Base-by-base conservation (phyloP, 2,888 invertebrate species). In the Drosophila infuscata region DNA sequence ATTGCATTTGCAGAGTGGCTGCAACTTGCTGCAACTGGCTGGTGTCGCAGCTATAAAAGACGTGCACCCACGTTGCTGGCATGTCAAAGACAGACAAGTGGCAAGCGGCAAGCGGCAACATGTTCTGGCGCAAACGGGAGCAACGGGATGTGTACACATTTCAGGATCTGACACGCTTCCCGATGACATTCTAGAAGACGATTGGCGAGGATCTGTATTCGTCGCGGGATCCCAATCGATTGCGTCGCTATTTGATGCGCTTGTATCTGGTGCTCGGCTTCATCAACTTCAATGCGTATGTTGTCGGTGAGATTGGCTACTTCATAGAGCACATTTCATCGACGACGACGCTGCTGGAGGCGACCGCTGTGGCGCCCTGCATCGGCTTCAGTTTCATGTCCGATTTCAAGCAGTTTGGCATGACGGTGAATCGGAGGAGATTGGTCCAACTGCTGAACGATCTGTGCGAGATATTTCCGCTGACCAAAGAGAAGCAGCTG, bases 161-260 rank as follows among this genome's bases (percentile, higher is more conserved):
- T 53, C 79, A 79, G 63, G 83, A 91, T 12, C 76, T 91, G 4
- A 82, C 89, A 8, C 76, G 78, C 1, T 82, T 91, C 29, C 88
- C 90, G 0, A 61, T 89, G 62, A 35, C 74, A 12, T 91, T 91
- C 51, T 91, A 90, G 53, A 88, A 86, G 75, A 89, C 89, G 12
- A 91, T 91, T 38, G 91, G 91, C 7, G 90, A 91, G 68, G 89
- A 91, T 67, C 66, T 92, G 5, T 86, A 88, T n/a, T 82, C 85
- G 52, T 75, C 82, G 0, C 62, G 88, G 7, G 86, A 88, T 7
- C 62, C 69, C 17, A 81, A 84, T 52, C 59, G 68, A 0, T 0
- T 78, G 1, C 70, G 88, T 0, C 76, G 87, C 3, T 84, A 83
- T 65, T 8, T 82, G 15, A 1, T 88, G 53, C 81, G 85, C 0